phyloP scores from a whole-genome alignment of 2,113 vertebrate genomes.

The Chloebia gouldiae region DNA sequence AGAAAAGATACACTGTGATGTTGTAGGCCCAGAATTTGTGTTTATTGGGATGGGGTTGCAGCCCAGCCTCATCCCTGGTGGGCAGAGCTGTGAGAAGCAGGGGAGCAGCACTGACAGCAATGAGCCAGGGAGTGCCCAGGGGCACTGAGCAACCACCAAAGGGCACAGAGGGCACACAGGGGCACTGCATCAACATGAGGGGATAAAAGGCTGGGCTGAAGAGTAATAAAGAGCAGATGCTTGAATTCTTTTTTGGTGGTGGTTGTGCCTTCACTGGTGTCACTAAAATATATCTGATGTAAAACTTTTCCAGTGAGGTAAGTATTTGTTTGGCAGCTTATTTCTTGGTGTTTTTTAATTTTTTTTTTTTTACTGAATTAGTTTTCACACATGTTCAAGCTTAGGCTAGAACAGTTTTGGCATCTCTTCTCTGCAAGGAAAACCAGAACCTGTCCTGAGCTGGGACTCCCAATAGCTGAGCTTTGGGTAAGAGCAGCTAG shows the following conservation, averaged over 20 bases:
- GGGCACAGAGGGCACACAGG: not conserved
- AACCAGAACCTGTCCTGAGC: not conserved
- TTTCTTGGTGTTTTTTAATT: not conserved
- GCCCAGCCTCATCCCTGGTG: not conserved
- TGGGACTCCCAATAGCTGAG: not conserved
- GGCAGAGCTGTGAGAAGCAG: not conserved
- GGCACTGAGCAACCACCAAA: not conserved
- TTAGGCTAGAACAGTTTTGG: not conserved
- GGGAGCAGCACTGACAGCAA: not conserved
- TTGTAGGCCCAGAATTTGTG: not conserved
- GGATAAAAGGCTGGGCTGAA: not conserved
- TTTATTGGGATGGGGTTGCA: not conserved
- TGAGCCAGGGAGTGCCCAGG: not conserved
- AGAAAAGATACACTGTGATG: not conserved
- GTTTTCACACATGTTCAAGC: not conserved
- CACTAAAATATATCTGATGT: not conserved
- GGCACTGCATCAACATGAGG: not conserved
- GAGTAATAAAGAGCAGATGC: not conserved
- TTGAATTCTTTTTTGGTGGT: not conserved
- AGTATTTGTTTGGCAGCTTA: not conserved
- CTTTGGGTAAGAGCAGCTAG: not conserved
- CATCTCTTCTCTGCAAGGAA: not conserved
- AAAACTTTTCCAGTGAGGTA: not conserved
- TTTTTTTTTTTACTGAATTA: not conserved
- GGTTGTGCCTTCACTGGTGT: rapidly evolving